Percentiles rank a stretch among this genome's conserved stretches.
These are phyloP conservation scores for Chymomyza fuscimana DNA, from an alignment of 2,888 invertebrate genomes.

Conservation along the genomic window DNA sequence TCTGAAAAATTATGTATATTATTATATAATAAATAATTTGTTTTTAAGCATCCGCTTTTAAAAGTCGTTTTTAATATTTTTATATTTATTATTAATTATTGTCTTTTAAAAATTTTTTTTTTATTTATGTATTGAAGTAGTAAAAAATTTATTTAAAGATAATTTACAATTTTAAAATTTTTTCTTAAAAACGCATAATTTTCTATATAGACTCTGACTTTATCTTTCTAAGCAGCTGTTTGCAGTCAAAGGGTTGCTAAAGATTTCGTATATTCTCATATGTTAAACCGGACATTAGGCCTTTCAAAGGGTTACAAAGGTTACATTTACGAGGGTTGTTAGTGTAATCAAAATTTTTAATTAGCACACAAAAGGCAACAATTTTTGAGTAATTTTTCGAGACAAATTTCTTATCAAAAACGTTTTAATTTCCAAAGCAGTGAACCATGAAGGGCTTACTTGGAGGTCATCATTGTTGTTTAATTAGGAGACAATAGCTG, in stretches of 20 bases:
- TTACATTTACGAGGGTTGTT: slow-evolving; percentile 33
- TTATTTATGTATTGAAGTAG: too few species aligned
- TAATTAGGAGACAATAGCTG: slow-evolving; percentile 69
- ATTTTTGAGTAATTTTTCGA: slow-evolving; percentile 30
- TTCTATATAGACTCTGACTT: too few species aligned
- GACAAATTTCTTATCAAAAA: slow-evolving; percentile 32
- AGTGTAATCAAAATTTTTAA: slow-evolving; percentile 52
- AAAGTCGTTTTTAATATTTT: too few species aligned
- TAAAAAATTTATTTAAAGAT: too few species aligned
- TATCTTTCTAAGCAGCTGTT: background rate
- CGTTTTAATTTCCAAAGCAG: slow-evolving; percentile 5
- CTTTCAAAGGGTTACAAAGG: slow-evolving; percentile 23
- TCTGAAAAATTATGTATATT: too few species aligned
- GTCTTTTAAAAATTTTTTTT: too few species aligned
- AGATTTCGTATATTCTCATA: background rate
- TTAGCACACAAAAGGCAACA: slow-evolving; percentile 55
- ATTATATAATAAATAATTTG: too few species aligned
- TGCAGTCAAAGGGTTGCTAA: slow-evolving; percentile 27
- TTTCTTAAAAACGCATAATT: too few species aligned
- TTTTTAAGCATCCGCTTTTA: too few species aligned
- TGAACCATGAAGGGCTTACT: slow-evolving; percentile 56
- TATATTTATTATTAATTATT: too few species aligned
- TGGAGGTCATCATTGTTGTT: slow-evolving; percentile 71
- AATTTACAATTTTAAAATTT: too few species aligned
- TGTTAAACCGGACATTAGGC: background rate